phyloP scores from a whole-genome alignment of 2,113 vertebrate species.

The Conger conger region DNA sequence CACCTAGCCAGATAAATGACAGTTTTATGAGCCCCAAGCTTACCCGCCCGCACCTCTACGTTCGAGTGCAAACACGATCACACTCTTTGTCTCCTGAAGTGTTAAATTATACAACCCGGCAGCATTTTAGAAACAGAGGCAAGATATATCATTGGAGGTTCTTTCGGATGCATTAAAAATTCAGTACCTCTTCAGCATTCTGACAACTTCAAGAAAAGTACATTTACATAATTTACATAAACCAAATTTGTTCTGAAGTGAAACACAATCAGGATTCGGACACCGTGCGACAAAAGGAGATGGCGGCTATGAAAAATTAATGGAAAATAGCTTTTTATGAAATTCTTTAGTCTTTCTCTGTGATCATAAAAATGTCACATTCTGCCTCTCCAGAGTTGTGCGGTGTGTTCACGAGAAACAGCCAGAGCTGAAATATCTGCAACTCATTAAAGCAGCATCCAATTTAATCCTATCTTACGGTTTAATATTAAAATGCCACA shows the following conservation, averaged over 20 bases:
- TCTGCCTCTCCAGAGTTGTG: not conserved
- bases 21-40: too few species aligned
- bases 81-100: too few species aligned
- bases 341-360: not conserved
- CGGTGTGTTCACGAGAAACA: not conserved
- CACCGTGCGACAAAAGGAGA: not conserved
- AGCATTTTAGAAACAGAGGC: not conserved
- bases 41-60: too few species aligned
- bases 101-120: not conserved
- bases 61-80: too few species aligned
- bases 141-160: not conserved
- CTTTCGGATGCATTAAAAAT: not conserved
- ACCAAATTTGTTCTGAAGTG: not conserved
- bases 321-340: not conserved
- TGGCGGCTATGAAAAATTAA: not conserved
- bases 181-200: not conserved
- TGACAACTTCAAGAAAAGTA: not conserved
- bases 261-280: slow-evolving; percentile 3
- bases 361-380: not conserved
- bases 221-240: slow-evolving; percentile 3
- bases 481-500: not conserved
- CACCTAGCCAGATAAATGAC: too few species aligned
- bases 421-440: not conserved
- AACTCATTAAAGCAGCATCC: not conserved
- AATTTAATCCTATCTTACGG: not conserved